Percentiles rank a stretch among this genome's conserved stretches.
Evolutionary conservation across 2,797 vertebrate species (phyloP).

Genomic region (Argyrosomus regius): DNA sequence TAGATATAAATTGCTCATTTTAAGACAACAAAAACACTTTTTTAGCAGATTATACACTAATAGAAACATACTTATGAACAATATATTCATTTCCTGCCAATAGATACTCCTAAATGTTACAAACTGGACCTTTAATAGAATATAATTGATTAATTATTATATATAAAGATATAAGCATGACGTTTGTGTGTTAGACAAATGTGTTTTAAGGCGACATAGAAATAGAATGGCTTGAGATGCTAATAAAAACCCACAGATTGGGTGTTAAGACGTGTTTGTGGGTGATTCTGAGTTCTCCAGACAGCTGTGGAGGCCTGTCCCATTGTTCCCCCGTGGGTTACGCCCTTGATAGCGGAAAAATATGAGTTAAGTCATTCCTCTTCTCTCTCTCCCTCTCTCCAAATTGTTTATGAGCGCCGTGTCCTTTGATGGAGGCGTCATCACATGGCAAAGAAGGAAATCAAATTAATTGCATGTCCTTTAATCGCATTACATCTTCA

Average conservation of each 20-base stretch:
- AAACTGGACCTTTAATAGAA: too few relatives aligned
- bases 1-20: too few relatives aligned
- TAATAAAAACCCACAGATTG: not conserved
- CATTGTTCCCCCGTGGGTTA: slow-evolving; percentile 52
- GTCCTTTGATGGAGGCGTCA: slow-evolving; percentile 83
- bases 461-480: slow-evolving; percentile 87
- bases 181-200: too few relatives aligned
- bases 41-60: too few relatives aligned
- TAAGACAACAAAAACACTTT: too few relatives aligned
- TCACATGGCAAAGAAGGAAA: slow-evolving; percentile 82
- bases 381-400: slow-evolving; percentile 26
- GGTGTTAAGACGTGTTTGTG: slow-evolving; percentile 30
- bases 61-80: too few relatives aligned
- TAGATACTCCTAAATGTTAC: too few relatives aligned
- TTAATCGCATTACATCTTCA: slow-evolving; percentile 88
- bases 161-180: too few relatives aligned
- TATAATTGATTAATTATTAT: too few relatives aligned
- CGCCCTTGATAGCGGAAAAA: slow-evolving; percentile 56
- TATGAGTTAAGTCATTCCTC: slow-evolving; percentile 35
- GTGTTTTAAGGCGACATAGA: not conserved
- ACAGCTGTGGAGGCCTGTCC: slow-evolving; percentile 40
- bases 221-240: not conserved
- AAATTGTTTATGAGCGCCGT: slow-evolving; percentile 71
- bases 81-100: too few relatives aligned
- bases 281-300: slow-evolving; percentile 37